Evolutionary conservation across 2,797 vertebrate species (phyloP).

Genomic region (Epinephelus awoara): DNA sequence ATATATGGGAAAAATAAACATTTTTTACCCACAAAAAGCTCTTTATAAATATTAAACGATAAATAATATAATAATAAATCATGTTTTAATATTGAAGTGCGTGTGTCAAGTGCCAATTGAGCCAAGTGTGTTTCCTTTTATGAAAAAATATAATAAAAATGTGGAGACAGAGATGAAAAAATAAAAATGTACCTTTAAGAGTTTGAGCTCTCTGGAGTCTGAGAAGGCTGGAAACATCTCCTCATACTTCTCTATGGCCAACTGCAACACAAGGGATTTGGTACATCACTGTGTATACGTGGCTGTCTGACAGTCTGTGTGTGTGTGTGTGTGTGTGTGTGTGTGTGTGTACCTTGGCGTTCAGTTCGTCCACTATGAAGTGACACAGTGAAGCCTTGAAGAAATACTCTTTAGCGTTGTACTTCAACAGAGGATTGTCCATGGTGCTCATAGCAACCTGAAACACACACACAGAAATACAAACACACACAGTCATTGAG

Average conservation of each 20-base stretch:
- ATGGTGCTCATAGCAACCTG: conserved; percentile 93
- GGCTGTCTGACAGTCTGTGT: neutral
- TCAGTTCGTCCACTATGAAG: conserved; percentile 95
- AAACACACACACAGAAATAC: conserved; percentile 35
- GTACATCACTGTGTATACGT: neutral
- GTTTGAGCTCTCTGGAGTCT: conserved; percentile 95
- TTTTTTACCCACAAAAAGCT: no score
- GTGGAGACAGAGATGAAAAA: neutral
- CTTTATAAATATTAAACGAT: no score
- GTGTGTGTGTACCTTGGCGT: conserved; percentile 88
- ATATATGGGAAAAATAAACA: no score
- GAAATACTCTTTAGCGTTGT: conserved; percentile 96
- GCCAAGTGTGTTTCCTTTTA: neutral
- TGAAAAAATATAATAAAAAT: neutral
- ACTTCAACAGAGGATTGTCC: conserved; percentile 95
- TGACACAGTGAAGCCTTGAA: conserved; percentile 94
- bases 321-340: neutral
- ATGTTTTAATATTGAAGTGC: no score
- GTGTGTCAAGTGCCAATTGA: neutral
- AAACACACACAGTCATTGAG: no score
- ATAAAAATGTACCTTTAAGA: conserved; percentile 79
- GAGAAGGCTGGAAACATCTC: conserved; percentile 98
- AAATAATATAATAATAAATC: no score
- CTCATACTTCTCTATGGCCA: conserved; percentile 95
- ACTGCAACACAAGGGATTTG: conserved; percentile 76